Base-by-base conservation (phyloP, 1,140 invertebrate species). In the Daktulosphaira vitifoliae region DNA sequence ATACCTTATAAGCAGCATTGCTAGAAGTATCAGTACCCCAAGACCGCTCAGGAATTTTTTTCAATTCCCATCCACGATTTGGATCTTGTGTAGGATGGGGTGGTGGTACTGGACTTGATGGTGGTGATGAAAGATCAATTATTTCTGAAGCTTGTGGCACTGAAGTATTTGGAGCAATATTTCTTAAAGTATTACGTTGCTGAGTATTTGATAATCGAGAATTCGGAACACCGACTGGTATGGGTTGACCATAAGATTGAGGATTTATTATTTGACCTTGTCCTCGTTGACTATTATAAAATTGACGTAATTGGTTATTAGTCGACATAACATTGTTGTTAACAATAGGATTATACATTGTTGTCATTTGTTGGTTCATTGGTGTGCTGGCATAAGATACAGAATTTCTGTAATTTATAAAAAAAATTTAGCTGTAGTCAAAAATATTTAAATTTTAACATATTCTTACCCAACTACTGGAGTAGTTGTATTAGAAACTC, bases 1-100 rank as follows among this genome's bases (percentile, higher is more conserved):
- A 33, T 23, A 62, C 56, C 26, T 62, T 62, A n/a, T 62, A 62
- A 7, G 56, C 56, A 4, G 42, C 25, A 15, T 59, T 59, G 42
- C 29, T 48, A 3, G 23, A 5, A 6, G 56, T 9, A 13, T 62
- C 56, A 6, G 44, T 22, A 2, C 7, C 42, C 56, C 56, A 62
- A 3, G 18, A 3, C 2, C 56, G 42, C 20, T 62, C 56, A 2
- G 56, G 56, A n/a, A 62, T 62, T 48, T 13, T 33, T 3, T 18
- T 62, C 3, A 62, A 26, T 33, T 48, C 42, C 56, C 42, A 62
- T 22, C 42, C 56, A 15, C 1, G 1, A 22, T 3, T 46, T 22
- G 23, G 16, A 2, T 48, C 25, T 48, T 62, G 56, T 6, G 9
- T 3, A 20, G 44, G 18, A 8, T 13, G 44, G 3, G 44, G 18